Evolutionary conservation across 2,888 invertebrate genomes (phyloP).

Genomic region (Caenorhabditis panamensis): DNA sequence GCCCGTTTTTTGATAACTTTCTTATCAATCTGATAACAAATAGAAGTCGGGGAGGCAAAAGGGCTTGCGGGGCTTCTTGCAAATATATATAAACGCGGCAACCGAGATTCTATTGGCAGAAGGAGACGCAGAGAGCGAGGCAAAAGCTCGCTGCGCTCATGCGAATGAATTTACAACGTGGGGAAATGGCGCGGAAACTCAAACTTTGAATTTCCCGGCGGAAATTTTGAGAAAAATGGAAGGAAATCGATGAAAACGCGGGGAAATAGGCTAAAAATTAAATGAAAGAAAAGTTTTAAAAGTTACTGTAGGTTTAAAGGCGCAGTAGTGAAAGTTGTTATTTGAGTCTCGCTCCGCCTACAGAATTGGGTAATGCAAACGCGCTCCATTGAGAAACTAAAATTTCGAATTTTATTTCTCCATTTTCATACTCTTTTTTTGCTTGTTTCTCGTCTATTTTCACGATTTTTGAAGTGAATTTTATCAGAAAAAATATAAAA

Average conservation of each 20-base stretch:
- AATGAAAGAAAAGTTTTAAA: constrained; percentile 1
- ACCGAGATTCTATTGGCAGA: not conserved
- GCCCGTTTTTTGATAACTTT: no score
- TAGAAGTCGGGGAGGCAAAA: not conserved
- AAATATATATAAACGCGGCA: constrained; percentile 39
- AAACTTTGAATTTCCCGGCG: not conserved
- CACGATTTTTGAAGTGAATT: not conserved
- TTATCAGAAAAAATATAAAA: not conserved
- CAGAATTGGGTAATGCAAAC: not conserved
- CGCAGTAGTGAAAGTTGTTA: not conserved
- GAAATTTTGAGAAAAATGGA: constrained; percentile 17
- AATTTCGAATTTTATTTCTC: not conserved
- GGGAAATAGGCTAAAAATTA: no score
- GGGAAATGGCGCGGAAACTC: no score
- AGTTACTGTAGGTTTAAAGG: constrained; percentile 39
- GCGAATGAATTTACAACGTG: not conserved
- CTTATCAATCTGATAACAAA: no score
- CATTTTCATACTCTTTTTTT: not conserved
- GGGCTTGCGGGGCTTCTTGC: constrained; percentile 20
- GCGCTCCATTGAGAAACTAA: constrained; percentile 31
- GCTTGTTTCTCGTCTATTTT: not conserved
- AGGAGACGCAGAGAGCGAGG: constrained; percentile 38
- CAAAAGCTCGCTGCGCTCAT: constrained; percentile 15
- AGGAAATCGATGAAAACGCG: not conserved
- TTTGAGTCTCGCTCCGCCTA: constrained; percentile 5